Conservation (phyloP, 2,113 vertebrate species). For the Dipodomys merriami region DNA sequence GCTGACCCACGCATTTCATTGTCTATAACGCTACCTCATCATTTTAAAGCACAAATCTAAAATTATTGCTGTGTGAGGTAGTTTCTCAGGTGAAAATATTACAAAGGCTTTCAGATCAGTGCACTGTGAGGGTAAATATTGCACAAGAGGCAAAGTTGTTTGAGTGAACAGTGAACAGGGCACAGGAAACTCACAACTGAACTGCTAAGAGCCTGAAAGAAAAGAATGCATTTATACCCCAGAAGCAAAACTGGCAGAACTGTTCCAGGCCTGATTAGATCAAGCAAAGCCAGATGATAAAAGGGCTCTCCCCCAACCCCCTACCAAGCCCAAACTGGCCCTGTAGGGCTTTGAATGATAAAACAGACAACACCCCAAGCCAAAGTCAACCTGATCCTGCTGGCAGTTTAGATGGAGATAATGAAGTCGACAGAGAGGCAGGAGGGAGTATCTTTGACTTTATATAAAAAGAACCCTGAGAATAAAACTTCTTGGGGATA, state of each 20-base stretch:
- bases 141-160: neutral
- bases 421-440: slow-evolving; percentile 61
- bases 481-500: slow-evolving; percentile 61
- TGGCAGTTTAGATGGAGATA: slow-evolving; percentile 56
- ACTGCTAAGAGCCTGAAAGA: neutral
- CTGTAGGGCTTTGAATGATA: slow-evolving; percentile 48
- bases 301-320: neutral
- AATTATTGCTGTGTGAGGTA: slow-evolving; percentile 9
- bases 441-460: slow-evolving; percentile 45
- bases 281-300: slow-evolving; percentile 57
- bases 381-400: slow-evolving; percentile 40
- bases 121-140: slow-evolving; percentile 26
- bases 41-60: slow-evolving; percentile 20
- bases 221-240: slow-evolving; percentile 30
- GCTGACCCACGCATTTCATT: neutral
- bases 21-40: neutral
- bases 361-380: slow-evolving; percentile 55
- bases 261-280: slow-evolving; percentile 46
- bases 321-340: neutral
- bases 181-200: slow-evolving; percentile 47
- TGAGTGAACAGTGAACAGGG: slow-evolving; percentile 44
- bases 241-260: slow-evolving; percentile 32
- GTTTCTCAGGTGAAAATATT: slow-evolving; percentile 33
- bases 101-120: neutral
- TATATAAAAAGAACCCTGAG: slow-evolving; percentile 58